Percentiles rank a stretch among this genome's conserved stretches.
phyloP scores from a whole-genome alignment of 1,140 invertebrate genomes.

The Drosophila rufa region DNA sequence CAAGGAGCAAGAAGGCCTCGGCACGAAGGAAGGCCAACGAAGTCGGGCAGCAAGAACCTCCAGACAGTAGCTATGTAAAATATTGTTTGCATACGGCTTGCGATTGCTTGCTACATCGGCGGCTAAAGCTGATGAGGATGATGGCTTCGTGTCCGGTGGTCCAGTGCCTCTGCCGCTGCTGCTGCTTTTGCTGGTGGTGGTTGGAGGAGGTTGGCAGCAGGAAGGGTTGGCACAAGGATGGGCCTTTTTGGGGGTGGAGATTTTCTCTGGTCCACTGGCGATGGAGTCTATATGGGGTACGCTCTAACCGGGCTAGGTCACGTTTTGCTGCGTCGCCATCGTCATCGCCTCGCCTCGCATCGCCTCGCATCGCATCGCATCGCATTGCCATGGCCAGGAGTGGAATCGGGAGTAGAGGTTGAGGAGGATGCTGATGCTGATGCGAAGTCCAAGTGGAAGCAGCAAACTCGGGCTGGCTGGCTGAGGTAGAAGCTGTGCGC shows the following conservation, averaged over 20 bases:
- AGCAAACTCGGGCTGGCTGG: conserved; percentile 42
- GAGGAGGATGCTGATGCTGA: conserved; percentile 43
- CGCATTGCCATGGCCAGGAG: conserved; percentile 26
- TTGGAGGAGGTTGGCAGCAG: background rate
- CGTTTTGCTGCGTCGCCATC: conserved; percentile 76
- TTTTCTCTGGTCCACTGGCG: conserved; percentile 70
- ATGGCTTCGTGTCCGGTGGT: conserved; percentile 52
- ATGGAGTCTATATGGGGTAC: conserved; percentile 75
- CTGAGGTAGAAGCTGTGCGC: conserved; percentile 52
- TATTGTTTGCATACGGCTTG: conserved; percentile 85
- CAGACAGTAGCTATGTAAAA: conserved; percentile 81
- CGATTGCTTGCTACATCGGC: conserved; percentile 80
- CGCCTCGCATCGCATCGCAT: conserved; percentile 1
- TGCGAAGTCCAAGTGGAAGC: conserved; percentile 55
- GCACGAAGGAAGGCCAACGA: conserved; percentile 77
- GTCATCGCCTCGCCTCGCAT: conserved; percentile 25
- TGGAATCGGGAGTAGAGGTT: conserved; percentile 24
- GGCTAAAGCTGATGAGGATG: conserved; percentile 61
- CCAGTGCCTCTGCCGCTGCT: conserved; percentile 3
- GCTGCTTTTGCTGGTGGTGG: background rate
- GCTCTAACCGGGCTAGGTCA: conserved; percentile 78
- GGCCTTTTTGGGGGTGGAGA: conserved; percentile 26
- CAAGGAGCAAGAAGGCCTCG: conserved; percentile 68
- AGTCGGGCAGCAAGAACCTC: conserved; percentile 73
- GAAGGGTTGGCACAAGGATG: conserved; percentile 18